Base-by-base conservation (phyloP, 2,113 vertebrate genomes). In the Otocyon megalotis region DNA sequence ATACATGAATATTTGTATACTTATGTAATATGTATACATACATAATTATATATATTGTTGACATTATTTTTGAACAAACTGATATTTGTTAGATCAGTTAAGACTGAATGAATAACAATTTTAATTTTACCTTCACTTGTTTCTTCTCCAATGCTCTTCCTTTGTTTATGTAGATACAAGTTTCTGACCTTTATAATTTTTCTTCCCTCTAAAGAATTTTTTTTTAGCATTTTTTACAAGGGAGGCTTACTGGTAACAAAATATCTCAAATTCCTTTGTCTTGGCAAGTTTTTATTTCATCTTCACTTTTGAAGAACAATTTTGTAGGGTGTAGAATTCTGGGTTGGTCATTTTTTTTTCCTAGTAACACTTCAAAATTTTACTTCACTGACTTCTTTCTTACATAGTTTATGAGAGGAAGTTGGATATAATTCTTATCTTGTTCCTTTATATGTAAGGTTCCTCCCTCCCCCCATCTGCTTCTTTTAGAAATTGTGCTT, bases 1-100 rank as follows among this genome's bases (percentile, higher is more conserved):
- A 80, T 24, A 22, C 16, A 28, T 71, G 4, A 48, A 20, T 17
- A 56, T 88, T 43, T 79, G 67, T 43, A 65, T 17, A 54, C 17
- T 48, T 76, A 65, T 43, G 74, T 53, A 35, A 48, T 60, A 58
- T 9, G 13, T 28, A 35, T 11, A 62, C 35, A 8, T 54, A 13
- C 6, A 43, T 24, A 77, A 53, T 50, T 30, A 17, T 58, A 32
- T 90, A 63, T 1, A 69, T 67, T 28, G 28, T n/a, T 77, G 48
- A 56, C 19, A 79, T 43, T 56, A 91, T 81, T 93, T 87, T 54
- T 93, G 28, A 85, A 92, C 28, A 82, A 60, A 74, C 35, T 88
- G 43, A 37, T 85, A 54, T 74, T 30, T 74, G 16, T 74, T 84
- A 84, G 17, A 63, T 84, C 54, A 74, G 28, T 83, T 37, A 85